A percentile compares a stretch with the other conserved stretches of the same genome.
Evolutionary conservation across 2,888 invertebrate species (phyloP).

Genomic region (Xanthorhoe spadicearia): DNA sequence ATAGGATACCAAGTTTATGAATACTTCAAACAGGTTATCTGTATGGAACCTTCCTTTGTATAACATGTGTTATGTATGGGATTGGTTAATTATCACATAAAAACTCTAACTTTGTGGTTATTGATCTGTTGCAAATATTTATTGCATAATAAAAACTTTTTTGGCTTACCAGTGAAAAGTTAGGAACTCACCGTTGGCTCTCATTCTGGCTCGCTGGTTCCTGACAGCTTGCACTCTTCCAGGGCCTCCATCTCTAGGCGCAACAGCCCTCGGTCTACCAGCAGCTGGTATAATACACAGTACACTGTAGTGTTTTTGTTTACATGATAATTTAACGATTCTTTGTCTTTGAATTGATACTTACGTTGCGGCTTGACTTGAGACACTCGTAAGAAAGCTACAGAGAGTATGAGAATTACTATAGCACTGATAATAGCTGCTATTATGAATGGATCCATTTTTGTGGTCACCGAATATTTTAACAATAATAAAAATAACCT

Average conservation of each 20-base stretch:
- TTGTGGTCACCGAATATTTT: slow-evolving; percentile 15
- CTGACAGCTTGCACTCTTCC: slow-evolving; percentile 90
- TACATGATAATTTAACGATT: slow-evolving; percentile 1
- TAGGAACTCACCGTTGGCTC: slow-evolving; percentile 78
- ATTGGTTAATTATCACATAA: too few species aligned
- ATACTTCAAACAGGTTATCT: too few species aligned
- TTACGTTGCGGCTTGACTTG: slow-evolving; percentile 69
- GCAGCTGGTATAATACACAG: slow-evolving; percentile 52
- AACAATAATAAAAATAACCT: slow-evolving; percentile 1
- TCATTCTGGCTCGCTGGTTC: slow-evolving; percentile 88
- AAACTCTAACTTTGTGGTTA: neutral
- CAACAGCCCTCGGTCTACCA: slow-evolving; percentile 69
- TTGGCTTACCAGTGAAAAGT: neutral
- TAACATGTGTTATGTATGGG: too few species aligned
- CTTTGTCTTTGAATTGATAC: slow-evolving; percentile 23
- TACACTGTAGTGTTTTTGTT: slow-evolving; percentile 5
- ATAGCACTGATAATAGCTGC: slow-evolving; percentile 75
- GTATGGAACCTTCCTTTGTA: too few species aligned
- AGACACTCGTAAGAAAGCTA: slow-evolving; percentile 67
- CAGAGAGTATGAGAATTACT: slow-evolving; percentile 65
- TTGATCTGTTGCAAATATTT: neutral
- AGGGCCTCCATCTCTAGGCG: slow-evolving; percentile 83
- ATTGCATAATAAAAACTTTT: neutral
- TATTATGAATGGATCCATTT: slow-evolving; percentile 77
- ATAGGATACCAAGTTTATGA: too few species aligned